Conservation (phyloP, 37 sponge, comb jelly and placozoan species). For the Mnemiopsis leidyi region DNA sequence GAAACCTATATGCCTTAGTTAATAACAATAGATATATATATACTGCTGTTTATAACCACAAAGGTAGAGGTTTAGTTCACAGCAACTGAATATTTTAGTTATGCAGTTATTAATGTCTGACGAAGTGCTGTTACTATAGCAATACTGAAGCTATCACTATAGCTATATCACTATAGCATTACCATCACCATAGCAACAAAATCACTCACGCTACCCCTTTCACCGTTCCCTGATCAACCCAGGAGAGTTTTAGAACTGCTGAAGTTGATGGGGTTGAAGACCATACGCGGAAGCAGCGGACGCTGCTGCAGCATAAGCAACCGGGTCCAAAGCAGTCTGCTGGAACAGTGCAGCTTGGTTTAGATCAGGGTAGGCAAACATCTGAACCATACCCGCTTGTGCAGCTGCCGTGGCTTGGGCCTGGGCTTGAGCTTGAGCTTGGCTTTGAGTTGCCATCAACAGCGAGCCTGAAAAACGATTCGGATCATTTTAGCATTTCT, state of each 20-base stretch:
- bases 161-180: too few relatives aligned
- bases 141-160: too few relatives aligned
- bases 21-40: background rate
- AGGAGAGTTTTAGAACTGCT: conserved; percentile 24
- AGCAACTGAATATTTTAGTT: background rate
- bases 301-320: conserved; percentile 21
- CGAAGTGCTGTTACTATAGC: background rate
- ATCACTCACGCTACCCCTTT: background rate
- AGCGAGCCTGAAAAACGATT: conserved; percentile 38
- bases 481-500: background rate
- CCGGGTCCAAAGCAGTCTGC: conserved; percentile 26
- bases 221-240: too few relatives aligned
- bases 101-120: background rate
- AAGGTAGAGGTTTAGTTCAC: background rate
- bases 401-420: conserved; percentile 21
- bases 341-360: conserved; percentile 61
- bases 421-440: background rate
- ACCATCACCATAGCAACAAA: too few relatives aligned
- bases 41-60: background rate
- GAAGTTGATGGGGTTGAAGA: conserved; percentile 20
- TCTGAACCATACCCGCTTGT: background rate
- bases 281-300: conserved; percentile 43
- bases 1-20: background rate
- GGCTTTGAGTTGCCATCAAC: conserved; percentile 37
- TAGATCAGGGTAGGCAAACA: conserved; percentile 30